Percentiles rank a stretch among this genome's conserved stretches.
Evolutionary conservation across 2,888 invertebrate species (phyloP).

Genomic region (Drosophila yooni): DNA sequence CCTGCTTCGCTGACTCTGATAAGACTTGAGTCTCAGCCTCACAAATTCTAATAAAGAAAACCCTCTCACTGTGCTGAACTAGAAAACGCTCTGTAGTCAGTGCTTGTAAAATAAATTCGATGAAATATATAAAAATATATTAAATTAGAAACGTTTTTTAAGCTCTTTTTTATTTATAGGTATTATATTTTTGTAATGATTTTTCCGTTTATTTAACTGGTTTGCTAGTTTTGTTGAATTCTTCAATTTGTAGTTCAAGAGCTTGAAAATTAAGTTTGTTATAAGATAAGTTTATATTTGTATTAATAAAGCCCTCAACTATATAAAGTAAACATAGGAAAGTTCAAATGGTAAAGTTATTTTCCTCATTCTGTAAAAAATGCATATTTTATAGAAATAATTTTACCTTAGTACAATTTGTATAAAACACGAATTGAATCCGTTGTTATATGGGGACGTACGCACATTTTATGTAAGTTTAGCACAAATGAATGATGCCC

Average conservation of each 20-base stretch:
- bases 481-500: neutral
- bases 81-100: neutral
- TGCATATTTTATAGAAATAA: neutral
- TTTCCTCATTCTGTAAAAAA: neutral
- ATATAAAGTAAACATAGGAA: neutral
- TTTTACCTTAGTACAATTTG: neutral
- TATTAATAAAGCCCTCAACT: neutral
- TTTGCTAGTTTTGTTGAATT: neutral
- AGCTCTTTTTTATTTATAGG: neutral
- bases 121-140: neutral
- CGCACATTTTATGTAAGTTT: neutral
- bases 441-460: neutral
- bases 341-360: neutral
- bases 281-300: neutral
- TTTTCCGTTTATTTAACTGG: neutral
- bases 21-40: conserved; percentile 49
- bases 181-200: neutral
- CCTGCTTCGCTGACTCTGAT: conserved; percentile 60
- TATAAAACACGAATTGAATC: neutral
- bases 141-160: neutral
- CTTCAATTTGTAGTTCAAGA: neutral
- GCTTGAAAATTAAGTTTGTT: neutral
- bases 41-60: conserved; percentile 28
- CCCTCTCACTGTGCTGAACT: neutral
- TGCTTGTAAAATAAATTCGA: neutral